Evolutionary conservation across 2,113 vertebrate species (phyloP).

Genomic region (Colaptes auratus): DNA sequence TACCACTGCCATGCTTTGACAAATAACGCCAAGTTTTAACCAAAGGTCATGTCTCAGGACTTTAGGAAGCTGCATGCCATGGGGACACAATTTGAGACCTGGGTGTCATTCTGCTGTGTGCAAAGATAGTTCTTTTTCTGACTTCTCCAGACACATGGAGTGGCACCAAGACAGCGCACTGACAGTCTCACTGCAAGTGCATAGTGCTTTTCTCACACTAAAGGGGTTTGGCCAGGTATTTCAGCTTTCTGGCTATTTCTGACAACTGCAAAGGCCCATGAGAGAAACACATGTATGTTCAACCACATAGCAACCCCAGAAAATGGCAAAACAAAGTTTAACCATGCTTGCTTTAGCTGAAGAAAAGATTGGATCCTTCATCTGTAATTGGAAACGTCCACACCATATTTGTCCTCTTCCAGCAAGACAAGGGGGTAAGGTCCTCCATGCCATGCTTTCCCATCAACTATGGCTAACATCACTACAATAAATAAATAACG

Average conservation of each 20-base stretch:
- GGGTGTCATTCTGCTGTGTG: not conserved
- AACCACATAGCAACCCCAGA: not conserved
- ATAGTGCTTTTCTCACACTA: not conserved
- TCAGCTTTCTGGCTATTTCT: not conserved
- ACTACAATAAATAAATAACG: not conserved
- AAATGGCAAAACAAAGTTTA: not conserved
- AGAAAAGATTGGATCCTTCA: not conserved
- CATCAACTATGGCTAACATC: not conserved
- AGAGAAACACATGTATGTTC: not conserved
- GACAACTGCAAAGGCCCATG: not conserved
- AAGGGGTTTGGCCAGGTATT: not conserved
- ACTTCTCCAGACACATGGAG: not conserved
- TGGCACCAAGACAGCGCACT: not conserved
- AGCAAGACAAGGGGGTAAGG: not conserved
- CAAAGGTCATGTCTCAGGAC: not conserved
- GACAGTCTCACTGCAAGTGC: not conserved
- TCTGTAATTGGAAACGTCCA: not conserved
- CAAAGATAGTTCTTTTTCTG: not conserved
- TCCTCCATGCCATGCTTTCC: not conserved
- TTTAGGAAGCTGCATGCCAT: not conserved
- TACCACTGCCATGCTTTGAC: not conserved
- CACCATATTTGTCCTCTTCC: not conserved
- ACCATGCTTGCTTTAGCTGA: not conserved
- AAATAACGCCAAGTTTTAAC: not conserved
- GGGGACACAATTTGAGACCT: not conserved